Conservation (phyloP, 2,797 vertebrate species). For the Hydrocynus forskahlii region DNA sequence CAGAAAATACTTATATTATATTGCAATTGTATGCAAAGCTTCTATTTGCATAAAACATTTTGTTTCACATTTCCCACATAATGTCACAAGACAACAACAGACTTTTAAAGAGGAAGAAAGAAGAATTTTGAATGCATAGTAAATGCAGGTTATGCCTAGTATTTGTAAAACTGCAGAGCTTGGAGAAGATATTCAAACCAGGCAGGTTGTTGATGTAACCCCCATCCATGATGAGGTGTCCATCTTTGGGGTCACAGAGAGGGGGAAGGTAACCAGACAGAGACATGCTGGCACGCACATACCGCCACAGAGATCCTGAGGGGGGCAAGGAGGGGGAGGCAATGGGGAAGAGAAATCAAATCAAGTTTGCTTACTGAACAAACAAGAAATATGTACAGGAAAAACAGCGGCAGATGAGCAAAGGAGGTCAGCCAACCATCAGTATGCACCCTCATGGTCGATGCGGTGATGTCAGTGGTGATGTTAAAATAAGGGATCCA, state of each 20-base stretch:
- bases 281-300: conserved; percentile 95
- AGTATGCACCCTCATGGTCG: conserved; percentile 91
- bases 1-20: no score
- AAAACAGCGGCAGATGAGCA: background rate
- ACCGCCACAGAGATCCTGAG: conserved; percentile 88
- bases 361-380: background rate
- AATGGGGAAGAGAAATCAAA: conserved; percentile 41
- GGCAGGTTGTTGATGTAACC: conserved; percentile 96
- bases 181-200: conserved; percentile 62
- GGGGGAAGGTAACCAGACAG: conserved; percentile 94
- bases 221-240: conserved; percentile 94
- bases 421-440: conserved; percentile 80
- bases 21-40: background rate
- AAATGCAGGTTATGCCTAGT: background rate
- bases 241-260: conserved; percentile 95
- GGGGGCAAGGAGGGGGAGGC: background rate
- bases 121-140: background rate
- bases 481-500: conserved; percentile 96
- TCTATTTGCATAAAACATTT: background rate
- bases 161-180: background rate
- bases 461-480: conserved; percentile 94
- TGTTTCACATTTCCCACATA: background rate
- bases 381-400: background rate
- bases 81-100: background rate
- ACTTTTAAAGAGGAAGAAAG: no score